phyloP scores from a whole-genome alignment of 2,888 invertebrate species.

The Tetramorium bicarinatum region DNA sequence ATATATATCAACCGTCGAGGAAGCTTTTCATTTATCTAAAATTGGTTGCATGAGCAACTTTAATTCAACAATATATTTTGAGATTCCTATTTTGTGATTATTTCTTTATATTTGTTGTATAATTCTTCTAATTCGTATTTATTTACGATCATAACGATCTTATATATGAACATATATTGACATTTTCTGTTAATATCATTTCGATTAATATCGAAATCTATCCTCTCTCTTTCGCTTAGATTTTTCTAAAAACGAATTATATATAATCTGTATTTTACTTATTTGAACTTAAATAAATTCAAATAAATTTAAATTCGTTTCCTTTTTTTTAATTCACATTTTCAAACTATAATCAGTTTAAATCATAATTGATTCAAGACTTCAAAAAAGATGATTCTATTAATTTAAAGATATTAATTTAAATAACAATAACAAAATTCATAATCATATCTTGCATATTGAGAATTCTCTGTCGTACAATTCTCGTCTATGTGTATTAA shows the following conservation, averaged over 20 bases:
- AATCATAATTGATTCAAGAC: neutral
- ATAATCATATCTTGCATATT: neutral
- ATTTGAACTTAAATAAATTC: neutral
- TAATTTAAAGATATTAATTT: constrained; percentile 16
- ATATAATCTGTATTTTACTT: neutral
- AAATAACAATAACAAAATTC: neutral
- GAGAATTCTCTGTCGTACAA: constrained; percentile 38
- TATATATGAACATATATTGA: too few species aligned
- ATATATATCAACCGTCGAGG: constrained; percentile 8
- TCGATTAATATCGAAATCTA: neutral
- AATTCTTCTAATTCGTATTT: neutral
- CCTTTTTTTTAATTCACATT: constrained; percentile 44
- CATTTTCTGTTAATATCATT: neutral
- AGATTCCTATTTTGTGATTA: neutral
- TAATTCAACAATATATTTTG: neutral
- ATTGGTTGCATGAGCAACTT: neutral
- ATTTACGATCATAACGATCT: too few species aligned
- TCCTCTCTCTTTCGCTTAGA: neutral
- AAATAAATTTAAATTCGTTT: neutral
- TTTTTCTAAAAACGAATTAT: neutral
- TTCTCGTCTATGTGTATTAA: constrained; percentile 2
- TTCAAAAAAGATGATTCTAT: neutral
- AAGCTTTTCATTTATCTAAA: constrained; percentile 9
- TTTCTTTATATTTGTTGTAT: neutral
- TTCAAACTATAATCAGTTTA: neutral